phyloP scores from a whole-genome alignment of 64 coral and sea anemone genomes.

The Astreopora myriophthalma region DNA sequence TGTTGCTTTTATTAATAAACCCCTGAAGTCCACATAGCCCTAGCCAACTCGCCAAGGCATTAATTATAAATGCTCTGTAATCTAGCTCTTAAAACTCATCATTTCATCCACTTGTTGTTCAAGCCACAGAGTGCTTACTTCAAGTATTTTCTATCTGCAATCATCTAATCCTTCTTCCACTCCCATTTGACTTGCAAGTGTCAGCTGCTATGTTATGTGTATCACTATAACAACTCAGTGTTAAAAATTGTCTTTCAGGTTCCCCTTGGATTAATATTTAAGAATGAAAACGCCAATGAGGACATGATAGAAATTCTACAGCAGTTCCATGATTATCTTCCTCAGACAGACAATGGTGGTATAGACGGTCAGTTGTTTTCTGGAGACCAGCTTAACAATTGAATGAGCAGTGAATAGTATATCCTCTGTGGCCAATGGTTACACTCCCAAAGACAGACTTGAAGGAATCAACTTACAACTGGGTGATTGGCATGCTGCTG shows the following conservation, averaged over 20 bases:
- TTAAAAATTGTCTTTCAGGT: not conserved
- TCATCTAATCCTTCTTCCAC: not conserved
- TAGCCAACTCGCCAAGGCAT: not conserved
- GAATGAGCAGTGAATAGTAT: conserved; percentile 46
- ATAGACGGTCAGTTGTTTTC: conserved; percentile 15
- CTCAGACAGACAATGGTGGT: not conserved
- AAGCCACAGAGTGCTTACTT: not conserved
- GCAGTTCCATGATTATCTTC: conserved; percentile 37
- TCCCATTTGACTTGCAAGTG: not conserved
- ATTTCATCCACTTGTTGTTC: not conserved
- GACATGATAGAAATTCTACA: conserved; percentile 18
- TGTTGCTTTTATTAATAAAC: not conserved
- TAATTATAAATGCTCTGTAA: not conserved
- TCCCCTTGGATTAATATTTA: conserved; percentile 11
- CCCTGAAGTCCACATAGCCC: not conserved
- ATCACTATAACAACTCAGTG: not conserved
- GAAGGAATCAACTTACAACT: conserved; percentile 39
- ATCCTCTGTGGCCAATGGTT: conserved; percentile 45
- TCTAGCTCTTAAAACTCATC: not conserved
- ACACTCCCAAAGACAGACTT: conserved; percentile 29
- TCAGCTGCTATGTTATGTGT: not conserved
- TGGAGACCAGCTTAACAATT: conserved; percentile 38
- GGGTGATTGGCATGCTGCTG: conserved; percentile 24
- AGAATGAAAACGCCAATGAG: conserved; percentile 36
- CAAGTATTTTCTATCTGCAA: not conserved